Base-by-base conservation (phyloP, 2,888 invertebrate genomes). In the Mallateleia sp. region DNA sequence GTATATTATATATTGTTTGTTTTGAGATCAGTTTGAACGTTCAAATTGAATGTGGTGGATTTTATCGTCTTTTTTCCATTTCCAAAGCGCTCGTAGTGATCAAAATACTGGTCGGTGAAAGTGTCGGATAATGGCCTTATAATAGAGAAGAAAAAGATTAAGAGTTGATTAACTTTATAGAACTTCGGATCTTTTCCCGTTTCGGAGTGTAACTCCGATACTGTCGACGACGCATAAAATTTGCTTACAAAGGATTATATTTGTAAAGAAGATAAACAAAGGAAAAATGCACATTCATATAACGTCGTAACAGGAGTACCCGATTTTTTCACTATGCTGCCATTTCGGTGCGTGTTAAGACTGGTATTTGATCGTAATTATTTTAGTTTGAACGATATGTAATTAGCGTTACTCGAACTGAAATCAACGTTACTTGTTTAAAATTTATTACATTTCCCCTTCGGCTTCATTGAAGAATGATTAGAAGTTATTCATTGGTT, bases 191-290 rank as follows among this genome's bases (percentile, higher is more conserved):
- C 75, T 83, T 74, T 58, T 80, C 87, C 83, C 80, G 80, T 77
- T 79, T 87, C 64, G 71, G 74, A 56, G 62, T 79, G 60, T 34
- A 50, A 85, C 69, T 85, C 62, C 50, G 62, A 79, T 75, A 74
- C 64, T 47, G 79, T 79, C 75, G 69, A 79, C 74, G 77, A 74
- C 74, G 85, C 82, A 78, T 78, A 82, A 66, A 79, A 78, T 50
- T 82, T 83, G 79, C 82, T 79, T 78, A 79, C 79, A 78, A 82
- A 72, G 64, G 69, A 79, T 79, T 87, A 87, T 87, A 87, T 87
- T 87, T 84, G 87, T 87, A 87, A 85, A 79, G 74, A 79, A 45
- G 24, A 69, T 78, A 66, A 69, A 75, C 28, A 72, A 62, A 52
- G 15, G 42, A 72, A 60, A 78, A 72, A 80, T 69, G 83, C 87